These are phyloP conservation scores for Montipora foliosa DNA, from an alignment of 64 coral and sea anemone species.

Conservation along the genomic window DNA sequence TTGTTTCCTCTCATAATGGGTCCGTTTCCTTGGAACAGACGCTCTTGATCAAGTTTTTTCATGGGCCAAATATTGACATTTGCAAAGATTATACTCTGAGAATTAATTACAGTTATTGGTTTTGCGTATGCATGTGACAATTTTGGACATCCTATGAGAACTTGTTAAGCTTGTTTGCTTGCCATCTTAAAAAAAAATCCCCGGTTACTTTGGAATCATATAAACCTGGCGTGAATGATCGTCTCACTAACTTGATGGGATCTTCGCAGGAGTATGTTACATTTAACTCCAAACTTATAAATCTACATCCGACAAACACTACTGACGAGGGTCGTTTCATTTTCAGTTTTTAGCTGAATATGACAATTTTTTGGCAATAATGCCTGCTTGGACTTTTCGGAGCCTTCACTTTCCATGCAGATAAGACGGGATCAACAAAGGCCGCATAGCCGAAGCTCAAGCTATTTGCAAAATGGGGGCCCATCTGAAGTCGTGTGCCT, in stretches of 20 bases:
- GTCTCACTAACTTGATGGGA: background rate
- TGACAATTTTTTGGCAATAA: slow-evolving; percentile 11
- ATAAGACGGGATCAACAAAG: background rate
- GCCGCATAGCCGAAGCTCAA: too few species aligned
- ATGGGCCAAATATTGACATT: background rate
- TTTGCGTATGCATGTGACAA: background rate
- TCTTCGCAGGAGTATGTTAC: background rate
- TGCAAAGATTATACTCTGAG: background rate
- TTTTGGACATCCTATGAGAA: background rate
- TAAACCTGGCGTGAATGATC: background rate
- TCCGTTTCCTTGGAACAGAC: background rate
- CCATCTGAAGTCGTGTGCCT: background rate
- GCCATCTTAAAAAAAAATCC: background rate
- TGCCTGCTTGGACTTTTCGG: background rate
- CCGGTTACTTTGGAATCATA: background rate
- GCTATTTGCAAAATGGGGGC: background rate
- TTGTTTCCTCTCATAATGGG: too few species aligned
- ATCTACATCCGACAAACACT: slow-evolving; percentile 14
- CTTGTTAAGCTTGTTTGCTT: background rate
- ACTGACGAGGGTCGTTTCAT: background rate
- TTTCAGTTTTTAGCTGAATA: slow-evolving; percentile 16
- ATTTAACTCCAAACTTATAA: background rate
- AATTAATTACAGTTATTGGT: background rate
- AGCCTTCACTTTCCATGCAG: background rate
- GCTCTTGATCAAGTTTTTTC: too few species aligned